These are phyloP conservation scores for Rhinoraja longicauda DNA, from an alignment of 2,797 vertebrate species.

Conservation along the genomic window DNA sequence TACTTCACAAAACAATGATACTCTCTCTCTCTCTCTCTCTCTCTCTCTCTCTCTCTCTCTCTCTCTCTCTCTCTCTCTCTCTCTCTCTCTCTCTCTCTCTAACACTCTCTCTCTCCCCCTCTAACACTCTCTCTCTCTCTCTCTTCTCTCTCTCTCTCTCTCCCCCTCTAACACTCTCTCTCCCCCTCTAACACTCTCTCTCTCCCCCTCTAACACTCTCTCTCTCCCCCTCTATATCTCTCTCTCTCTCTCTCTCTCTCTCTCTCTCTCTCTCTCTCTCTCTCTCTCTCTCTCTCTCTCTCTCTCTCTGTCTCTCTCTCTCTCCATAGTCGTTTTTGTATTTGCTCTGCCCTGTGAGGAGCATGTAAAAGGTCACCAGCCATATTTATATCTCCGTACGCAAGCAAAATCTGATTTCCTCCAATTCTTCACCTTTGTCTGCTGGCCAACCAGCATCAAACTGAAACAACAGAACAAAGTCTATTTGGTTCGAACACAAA, in stretches of 20 bases:
- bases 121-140: not conserved
- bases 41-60: too few species aligned
- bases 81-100: not conserved
- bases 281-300: not conserved
- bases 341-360: not conserved
- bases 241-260: not conserved
- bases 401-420: conserved; percentile 10
- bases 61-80: not conserved
- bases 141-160: not conserved
- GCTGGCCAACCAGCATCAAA: not conserved
- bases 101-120: not conserved
- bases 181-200: too few species aligned
- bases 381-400: not conserved
- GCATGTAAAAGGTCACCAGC: not conserved
- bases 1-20: too few species aligned
- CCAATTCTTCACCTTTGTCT: not conserved
- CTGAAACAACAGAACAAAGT: not conserved
- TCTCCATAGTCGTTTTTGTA: not conserved
- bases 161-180: not conserved
- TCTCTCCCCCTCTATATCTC: not conserved
- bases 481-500: conserved; percentile 10
- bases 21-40: too few species aligned
- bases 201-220: not conserved
- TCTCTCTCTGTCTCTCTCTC: not conserved
- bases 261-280: not conserved